Evolutionary conservation across 2,113 vertebrate genomes (phyloP), one percentile per base, ranked within the genome.

Genomic region (Todiramphus saurophagus): DNA sequence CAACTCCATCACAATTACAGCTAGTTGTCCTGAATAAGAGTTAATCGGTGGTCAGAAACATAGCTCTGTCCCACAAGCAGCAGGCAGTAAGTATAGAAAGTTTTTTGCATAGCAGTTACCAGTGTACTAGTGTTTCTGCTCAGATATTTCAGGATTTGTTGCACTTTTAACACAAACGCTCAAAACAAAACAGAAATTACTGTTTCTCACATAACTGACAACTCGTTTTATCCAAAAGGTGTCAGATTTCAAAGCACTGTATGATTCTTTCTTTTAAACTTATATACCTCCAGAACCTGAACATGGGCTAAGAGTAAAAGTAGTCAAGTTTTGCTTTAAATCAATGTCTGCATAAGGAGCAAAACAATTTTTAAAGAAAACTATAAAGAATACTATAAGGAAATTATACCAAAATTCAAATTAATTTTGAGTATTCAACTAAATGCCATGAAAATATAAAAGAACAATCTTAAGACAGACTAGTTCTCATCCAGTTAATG

Each of bases 211-310:
- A 53, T 64, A 90, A 87, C 2, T 72, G 35, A 84, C 62, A 84
- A 82, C 44, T 50, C 72, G 24, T 82, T 90, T 81, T 73, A 30
- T 58, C 53, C 51, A 72, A 69, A 93, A 70, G 12, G 17, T 5
- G 31, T 72, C 46, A 86, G 20, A 72, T 93, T 87, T 90, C 76
- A 93, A 93, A 96, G 90, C 46, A 64, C 30, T 60, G 12, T 75
- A 44, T 48, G n/a, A 74, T 13, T 79, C 12, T 55, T 35, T 83
- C 51, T 83, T 91, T 81, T 56, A 84, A 94, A 78, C 16, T 87
- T 79, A 18, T 1, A 50, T 25, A 63, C 30, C 48, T 87, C 53
- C 41, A 87, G 69, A 90, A 93, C 30, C 6, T 89, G 13, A 90
- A 67, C 20, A 17, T 28, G 13, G 39, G 8, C 17, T 79, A 74